phyloP scores from a whole-genome alignment of 2,888 invertebrate species.

The Lithophane ornitopus region DNA sequence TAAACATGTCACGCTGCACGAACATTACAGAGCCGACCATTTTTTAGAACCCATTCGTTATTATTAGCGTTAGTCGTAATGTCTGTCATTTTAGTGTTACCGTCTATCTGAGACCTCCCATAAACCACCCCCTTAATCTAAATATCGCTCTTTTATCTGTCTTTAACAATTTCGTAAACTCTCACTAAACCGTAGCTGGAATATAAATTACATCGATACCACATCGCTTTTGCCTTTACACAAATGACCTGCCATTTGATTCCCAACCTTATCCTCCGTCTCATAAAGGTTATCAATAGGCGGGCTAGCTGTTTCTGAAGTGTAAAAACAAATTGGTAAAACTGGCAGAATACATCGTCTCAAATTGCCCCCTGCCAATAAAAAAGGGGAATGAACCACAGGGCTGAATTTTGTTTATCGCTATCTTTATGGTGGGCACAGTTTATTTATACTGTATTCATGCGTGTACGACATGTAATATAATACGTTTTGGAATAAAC shows the following conservation, averaged over 20 bases:
- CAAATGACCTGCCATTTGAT: conserved; percentile 51
- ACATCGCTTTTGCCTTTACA: conserved; percentile 65
- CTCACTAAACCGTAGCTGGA: conserved; percentile 88
- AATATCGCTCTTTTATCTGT: conserved; percentile 89
- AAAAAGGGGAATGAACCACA: conserved; percentile 87
- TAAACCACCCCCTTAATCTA: conserved; percentile 87
- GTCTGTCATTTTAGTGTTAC: conserved; percentile 83
- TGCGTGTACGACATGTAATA: conserved; percentile 86
- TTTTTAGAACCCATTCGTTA: conserved; percentile 81
- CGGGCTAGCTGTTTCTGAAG: conserved; percentile 43
- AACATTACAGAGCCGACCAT: conserved; percentile 64
- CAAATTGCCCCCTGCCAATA: conserved; percentile 89
- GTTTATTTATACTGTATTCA: conserved; percentile 88
- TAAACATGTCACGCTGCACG: conserved; percentile 57
- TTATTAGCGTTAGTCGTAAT: conserved; percentile 83
- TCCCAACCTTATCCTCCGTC: conserved; percentile 61
- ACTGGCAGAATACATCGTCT: conserved; percentile 87
- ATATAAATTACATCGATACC: conserved; percentile 86
- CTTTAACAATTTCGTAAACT: conserved; percentile 90
- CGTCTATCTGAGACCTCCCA: conserved; percentile 81
- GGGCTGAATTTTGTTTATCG: conserved; percentile 90
- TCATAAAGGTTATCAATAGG: conserved; percentile 58
- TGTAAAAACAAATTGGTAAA: conserved; percentile 70
- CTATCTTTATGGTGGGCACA: conserved; percentile 88
- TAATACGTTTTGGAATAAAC: conserved; percentile 85